A percentile compares a stretch with the other conserved stretches of the same genome.
Evolutionary conservation across 2,797 vertebrate genomes (phyloP).

Genomic region (Cyclopterus lumpus): DNA sequence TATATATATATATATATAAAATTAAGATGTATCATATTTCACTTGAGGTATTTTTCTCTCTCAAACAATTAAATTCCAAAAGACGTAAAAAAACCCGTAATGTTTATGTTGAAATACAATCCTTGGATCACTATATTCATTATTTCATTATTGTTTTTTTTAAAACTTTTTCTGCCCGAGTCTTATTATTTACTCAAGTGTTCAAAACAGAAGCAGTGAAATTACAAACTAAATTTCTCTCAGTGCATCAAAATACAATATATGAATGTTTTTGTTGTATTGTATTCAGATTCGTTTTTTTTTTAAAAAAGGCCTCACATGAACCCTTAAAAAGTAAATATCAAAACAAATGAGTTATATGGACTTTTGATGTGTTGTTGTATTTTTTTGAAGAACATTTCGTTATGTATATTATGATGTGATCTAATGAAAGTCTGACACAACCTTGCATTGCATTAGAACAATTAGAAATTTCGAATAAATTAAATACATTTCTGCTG

Average conservation of each 20-base stretch:
- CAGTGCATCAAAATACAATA: not conserved
- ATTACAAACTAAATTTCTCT: not conserved
- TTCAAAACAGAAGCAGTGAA: conserved; percentile 30
- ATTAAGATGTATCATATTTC: not conserved
- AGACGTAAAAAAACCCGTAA: not conserved
- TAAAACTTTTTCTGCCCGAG: not conserved
- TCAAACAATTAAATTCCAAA: not conserved
- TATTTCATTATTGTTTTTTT: not conserved
- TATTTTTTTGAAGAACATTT: conserved; percentile 1
- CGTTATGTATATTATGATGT: not conserved
- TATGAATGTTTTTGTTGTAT: not conserved
- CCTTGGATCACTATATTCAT: not conserved
- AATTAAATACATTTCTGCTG: not conserved
- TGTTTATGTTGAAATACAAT: not conserved
- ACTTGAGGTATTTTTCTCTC: not conserved
- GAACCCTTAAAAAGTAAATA: not conserved
- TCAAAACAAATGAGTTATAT: not conserved
- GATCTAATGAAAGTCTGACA: not conserved
- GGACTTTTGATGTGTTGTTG: not conserved
- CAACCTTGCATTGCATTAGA: not conserved
- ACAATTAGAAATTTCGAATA: not conserved
- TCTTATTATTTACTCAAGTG: conserved; percentile 5
- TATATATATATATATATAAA: too few relatives aligned
- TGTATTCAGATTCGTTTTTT: not conserved
- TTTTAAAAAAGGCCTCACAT: not conserved